Percentiles rank a stretch among this genome's conserved stretches.
phyloP scores from a whole-genome alignment of 2,113 vertebrate species.

The Dunckerocampus dactyliophorus region DNA sequence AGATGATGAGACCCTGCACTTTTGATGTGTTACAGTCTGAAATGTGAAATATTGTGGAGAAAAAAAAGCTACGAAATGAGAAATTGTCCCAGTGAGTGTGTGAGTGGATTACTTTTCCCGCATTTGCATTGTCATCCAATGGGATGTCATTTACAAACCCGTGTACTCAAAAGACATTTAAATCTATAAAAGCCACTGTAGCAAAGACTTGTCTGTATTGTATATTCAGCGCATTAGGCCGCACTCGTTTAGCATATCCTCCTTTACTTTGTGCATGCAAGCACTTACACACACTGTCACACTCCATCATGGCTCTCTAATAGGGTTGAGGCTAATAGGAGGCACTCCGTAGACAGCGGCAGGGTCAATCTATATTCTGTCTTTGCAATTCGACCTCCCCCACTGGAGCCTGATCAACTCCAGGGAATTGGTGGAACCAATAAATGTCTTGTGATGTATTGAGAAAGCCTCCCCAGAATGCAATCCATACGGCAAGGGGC shows the following conservation, averaged over 20 bases:
- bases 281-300: conserved; percentile 34
- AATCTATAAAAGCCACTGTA: not conserved
- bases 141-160: not conserved
- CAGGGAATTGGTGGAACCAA: conserved; percentile 52
- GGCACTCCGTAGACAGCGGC: conserved; percentile 42
- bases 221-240: conserved; percentile 19
- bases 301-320: conserved; percentile 58
- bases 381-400: conserved; percentile 41
- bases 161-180: not conserved
- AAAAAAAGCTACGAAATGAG: not conserved
- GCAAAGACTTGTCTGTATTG: not conserved
- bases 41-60: no score
- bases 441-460: conserved; percentile 55
- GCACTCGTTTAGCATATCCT: conserved; percentile 13
- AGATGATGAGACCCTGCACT: no score
- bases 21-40: no score
- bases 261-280: conserved; percentile 34
- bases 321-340: conserved; percentile 45
- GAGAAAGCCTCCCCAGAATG: conserved; percentile 40
- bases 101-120: not conserved
- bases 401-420: conserved; percentile 59
- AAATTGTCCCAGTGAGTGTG: not conserved
- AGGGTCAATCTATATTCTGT: conserved; percentile 62
- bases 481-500: conserved; percentile 32
- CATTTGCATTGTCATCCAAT: not conserved